Evolutionary conservation across 1,140 invertebrate genomes (phyloP).

Genomic region (Lasaia peninsularis): DNA sequence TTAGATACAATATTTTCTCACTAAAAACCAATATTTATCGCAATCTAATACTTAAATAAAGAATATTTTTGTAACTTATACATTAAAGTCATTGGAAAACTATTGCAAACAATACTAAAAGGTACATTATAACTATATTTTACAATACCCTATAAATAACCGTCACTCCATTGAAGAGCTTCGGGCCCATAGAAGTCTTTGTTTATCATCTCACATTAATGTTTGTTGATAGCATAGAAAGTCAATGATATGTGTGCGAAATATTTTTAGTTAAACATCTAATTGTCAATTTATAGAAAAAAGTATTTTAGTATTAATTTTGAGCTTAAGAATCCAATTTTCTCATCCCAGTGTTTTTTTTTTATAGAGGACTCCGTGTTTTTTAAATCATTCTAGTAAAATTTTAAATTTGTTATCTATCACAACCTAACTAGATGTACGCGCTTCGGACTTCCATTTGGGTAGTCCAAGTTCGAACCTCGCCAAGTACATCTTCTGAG

Average conservation of each 20-base stretch:
- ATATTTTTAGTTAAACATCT: not conserved
- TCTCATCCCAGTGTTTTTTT: too few species aligned
- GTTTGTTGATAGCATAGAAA: slow-evolving; percentile 16
- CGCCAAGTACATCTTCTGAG: too few species aligned
- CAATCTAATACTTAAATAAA: not conserved
- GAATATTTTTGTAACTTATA: not conserved
- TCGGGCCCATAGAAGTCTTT: slow-evolving; percentile 21
- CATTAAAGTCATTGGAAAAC: slow-evolving; percentile 5
- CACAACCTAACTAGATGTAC: too few species aligned
- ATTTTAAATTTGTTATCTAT: too few species aligned
- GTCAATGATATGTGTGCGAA: not conserved
- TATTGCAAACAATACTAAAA: slow-evolving; percentile 7
- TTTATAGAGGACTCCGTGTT: too few species aligned
- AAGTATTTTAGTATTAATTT: too few species aligned
- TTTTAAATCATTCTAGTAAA: too few species aligned
- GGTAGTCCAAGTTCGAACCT: too few species aligned
- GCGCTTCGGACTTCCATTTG: too few species aligned
- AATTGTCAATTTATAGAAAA: not conserved
- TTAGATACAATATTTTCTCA: not conserved
- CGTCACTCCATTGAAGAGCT: not conserved
- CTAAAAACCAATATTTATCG: not conserved
- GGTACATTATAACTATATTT: slow-evolving; percentile 8
- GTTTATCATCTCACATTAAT: slow-evolving; percentile 15
- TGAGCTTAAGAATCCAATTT: too few species aligned
- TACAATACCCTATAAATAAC: slow-evolving; percentile 1